Percentiles rank a stretch among this genome's conserved stretches.
Evolutionary conservation across 2,113 vertebrate species (phyloP).

Genomic region (Phalacrocorax aristotelis): DNA sequence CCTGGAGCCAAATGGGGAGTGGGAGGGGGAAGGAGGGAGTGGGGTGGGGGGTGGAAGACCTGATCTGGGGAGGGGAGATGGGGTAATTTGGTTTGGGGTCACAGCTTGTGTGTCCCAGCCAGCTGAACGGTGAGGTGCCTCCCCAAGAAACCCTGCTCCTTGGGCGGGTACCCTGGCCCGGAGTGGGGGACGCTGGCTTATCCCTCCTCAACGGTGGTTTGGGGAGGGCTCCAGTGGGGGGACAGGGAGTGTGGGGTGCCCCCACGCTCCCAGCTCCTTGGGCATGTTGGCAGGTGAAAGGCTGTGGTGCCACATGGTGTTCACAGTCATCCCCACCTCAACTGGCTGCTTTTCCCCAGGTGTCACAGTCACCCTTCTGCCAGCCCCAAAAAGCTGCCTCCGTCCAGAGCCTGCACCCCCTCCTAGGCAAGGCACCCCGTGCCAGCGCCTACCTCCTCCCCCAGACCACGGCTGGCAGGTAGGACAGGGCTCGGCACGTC

Average conservation of each 20-base stretch:
- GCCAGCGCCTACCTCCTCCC: conserved; percentile 81
- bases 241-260: accelerated
- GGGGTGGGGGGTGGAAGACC: neutral
- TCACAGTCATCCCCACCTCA: neutral
- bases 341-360: conserved; percentile 73
- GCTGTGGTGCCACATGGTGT: accelerated
- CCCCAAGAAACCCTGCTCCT: neutral
- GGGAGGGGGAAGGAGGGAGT: neutral
- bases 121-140: neutral
- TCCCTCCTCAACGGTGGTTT: accelerated
- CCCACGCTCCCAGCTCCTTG: accelerated
- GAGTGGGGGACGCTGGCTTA: accelerated
- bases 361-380: conserved; percentile 86
- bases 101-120: neutral
- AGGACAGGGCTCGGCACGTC: neutral
- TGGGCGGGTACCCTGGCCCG: accelerated
- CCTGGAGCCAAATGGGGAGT: accelerated
- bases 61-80: neutral
- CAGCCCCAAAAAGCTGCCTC: conserved; percentile 86
- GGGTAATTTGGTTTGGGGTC: neutral
- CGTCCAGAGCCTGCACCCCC: conserved; percentile 82
- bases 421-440: conserved; percentile 78
- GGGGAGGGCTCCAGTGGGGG: accelerated
- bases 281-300: accelerated
- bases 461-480: conserved; percentile 79